Percentiles rank a stretch among this genome's conserved stretches.
Conservation (phyloP, 2,113 vertebrate species). For the Dicentrarchus labrax region DNA sequence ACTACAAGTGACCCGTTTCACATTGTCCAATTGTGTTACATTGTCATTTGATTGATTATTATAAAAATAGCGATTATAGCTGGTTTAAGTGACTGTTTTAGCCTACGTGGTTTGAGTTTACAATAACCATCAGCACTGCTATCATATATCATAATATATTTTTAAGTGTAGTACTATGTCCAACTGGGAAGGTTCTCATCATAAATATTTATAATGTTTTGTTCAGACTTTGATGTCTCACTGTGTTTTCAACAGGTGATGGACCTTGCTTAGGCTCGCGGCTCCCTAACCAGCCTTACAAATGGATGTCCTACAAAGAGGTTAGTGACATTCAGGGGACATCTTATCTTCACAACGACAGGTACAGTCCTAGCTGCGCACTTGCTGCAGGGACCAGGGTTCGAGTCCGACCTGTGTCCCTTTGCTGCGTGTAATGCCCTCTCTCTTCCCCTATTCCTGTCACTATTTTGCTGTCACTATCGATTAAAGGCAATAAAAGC, state of each 20-base stretch:
- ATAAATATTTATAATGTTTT: background rate
- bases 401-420: too few relatives aligned
- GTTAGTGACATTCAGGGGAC: conserved; percentile 78
- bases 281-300: conserved; percentile 94
- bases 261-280: conserved; percentile 96
- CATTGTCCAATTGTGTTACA: background rate
- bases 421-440: too few relatives aligned
- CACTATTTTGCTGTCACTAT: too few relatives aligned
- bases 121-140: background rate
- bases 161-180: background rate
- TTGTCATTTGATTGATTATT: background rate
- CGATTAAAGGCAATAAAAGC: too few relatives aligned
- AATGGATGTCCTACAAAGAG: conserved; percentile 98
- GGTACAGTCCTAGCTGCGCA: background rate
- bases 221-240: background rate
- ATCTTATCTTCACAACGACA: background rate
- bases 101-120: background rate
- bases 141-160: background rate
- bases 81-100: too few relatives aligned
- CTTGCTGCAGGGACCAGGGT: too few relatives aligned
- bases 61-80: background rate
- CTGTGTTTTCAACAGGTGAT: conserved; percentile 85
- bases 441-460: too few relatives aligned
- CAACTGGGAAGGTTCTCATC: background rate
- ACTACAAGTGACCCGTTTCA: background rate